Conservation (phyloP, 2,888 invertebrate genomes). For the Cloeon dipterum region DNA sequence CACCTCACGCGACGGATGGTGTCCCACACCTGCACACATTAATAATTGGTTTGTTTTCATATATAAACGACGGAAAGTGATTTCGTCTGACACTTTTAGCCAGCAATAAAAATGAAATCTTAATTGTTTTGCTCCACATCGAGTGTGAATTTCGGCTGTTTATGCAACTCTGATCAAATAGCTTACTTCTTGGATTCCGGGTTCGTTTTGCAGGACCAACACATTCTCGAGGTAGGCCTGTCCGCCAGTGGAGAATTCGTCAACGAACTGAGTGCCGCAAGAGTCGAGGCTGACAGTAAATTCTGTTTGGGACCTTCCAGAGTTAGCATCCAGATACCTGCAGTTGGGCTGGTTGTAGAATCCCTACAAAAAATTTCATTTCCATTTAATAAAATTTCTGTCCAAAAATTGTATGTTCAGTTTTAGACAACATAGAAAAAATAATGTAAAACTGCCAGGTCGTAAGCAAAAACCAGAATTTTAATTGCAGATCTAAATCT, state of each 20-base stretch:
- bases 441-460: too few species aligned
- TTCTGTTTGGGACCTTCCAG: constrained; percentile 39
- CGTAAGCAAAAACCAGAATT: too few species aligned
- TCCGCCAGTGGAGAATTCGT: constrained; percentile 49
- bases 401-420: too few species aligned
- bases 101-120: background rate
- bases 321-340: constrained; percentile 46
- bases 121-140: background rate
- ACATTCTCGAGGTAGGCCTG: constrained; percentile 61
- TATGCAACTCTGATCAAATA: too few species aligned
- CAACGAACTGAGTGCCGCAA: constrained; percentile 58
- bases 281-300: constrained; percentile 52
- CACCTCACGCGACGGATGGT: constrained; percentile 54
- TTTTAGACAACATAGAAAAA: background rate
- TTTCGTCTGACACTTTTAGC: background rate
- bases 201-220: constrained; percentile 52
- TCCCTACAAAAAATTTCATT: too few species aligned
- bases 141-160: background rate
- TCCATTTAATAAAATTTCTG: too few species aligned
- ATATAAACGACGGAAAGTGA: background rate
- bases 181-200: constrained; percentile 35
- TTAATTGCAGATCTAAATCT: too few species aligned
- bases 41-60: background rate
- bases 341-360: constrained; percentile 42
- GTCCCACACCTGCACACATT: constrained; percentile 38